Conservation (phyloP, 2,113 vertebrate species). For the Sula dactylatra region DNA sequence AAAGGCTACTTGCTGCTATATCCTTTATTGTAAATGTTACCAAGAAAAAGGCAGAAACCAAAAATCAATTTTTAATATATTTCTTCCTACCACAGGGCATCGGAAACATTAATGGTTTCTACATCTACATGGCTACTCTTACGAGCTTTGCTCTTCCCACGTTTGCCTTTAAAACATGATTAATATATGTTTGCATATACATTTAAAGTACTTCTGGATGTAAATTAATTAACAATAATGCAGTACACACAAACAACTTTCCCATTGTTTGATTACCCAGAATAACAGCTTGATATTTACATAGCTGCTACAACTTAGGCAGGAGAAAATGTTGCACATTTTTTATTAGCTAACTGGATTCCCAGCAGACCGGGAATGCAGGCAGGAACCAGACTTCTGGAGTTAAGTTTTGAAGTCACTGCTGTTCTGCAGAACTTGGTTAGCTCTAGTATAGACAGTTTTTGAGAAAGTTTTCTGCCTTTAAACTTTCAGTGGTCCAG, state of each 20-base stretch:
- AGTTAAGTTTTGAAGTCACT: neutral
- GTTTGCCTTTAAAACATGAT: neutral
- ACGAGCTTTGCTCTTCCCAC: conserved; percentile 56
- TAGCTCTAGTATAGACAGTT: neutral
- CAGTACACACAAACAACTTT: conserved; percentile 44
- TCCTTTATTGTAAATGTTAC: conserved; percentile 79
- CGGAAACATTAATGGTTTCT: conserved; percentile 72
- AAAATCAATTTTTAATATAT: conserved; percentile 86
- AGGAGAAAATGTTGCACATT: conserved; percentile 36
- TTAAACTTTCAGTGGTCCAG: neutral
- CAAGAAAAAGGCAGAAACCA: conserved; percentile 74
- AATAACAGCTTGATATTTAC: conserved; percentile 57
- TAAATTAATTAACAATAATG: conserved; percentile 68
- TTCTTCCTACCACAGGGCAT: conserved; percentile 79
- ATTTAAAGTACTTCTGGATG: conserved; percentile 48
- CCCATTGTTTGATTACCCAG: conserved; percentile 47
- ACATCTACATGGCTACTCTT: conserved; percentile 67
- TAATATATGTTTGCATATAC: conserved; percentile 5
- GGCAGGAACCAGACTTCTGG: neutral
- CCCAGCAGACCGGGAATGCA: neutral
- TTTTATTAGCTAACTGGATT: neutral
- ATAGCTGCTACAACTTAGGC: conserved; percentile 42
- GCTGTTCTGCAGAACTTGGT: neutral
- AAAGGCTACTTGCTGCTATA: conserved; percentile 70
- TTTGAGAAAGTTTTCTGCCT: neutral